Conservation (phyloP, 53 echinoderm and acorn worm species). For the Astropecten irregularis region DNA sequence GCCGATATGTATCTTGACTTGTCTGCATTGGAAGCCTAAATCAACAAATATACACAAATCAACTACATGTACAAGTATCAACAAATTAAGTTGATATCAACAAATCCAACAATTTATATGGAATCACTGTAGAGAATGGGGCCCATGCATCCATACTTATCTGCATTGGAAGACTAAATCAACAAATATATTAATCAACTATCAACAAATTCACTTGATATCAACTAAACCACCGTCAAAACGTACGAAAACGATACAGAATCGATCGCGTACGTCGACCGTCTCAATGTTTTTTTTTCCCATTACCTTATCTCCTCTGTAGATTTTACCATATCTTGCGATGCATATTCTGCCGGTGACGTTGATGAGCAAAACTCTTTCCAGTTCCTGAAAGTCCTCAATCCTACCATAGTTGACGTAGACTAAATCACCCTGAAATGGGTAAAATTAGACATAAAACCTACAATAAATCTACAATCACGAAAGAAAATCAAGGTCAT, state of each 20-base stretch:
- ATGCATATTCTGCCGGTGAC: slow-evolving; percentile 55
- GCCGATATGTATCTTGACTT: slow-evolving; percentile 73
- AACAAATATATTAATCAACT: too few relatives aligned
- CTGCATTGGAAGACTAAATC: slow-evolving; percentile 76
- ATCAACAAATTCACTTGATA: too few relatives aligned
- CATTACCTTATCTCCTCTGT: slow-evolving; percentile 65
- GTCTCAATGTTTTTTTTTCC: not conserved
- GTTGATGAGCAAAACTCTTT: slow-evolving; percentile 25
- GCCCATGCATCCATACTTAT: slow-evolving; percentile 73
- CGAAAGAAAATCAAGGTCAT: too few relatives aligned
- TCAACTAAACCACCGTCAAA: too few relatives aligned
- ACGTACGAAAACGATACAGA: too few relatives aligned
- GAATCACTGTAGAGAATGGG: slow-evolving; percentile 92
- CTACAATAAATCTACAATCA: too few relatives aligned
- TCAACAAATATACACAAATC: too few relatives aligned
- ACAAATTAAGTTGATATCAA: too few relatives aligned
- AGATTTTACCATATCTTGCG: slow-evolving; percentile 59
- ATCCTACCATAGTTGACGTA: slow-evolving; percentile 66
- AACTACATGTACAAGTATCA: too few relatives aligned
- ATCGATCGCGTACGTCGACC: too few relatives aligned
- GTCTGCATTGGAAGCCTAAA: slow-evolving; percentile 80
- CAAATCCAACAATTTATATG: too few relatives aligned
- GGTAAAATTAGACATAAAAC: too few relatives aligned
- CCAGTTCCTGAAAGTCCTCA: slow-evolving; percentile 59
- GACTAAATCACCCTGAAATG: slow-evolving; percentile 61